phyloP scores from a whole-genome alignment of 2,888 invertebrate genomes.

The Acronicta psi region DNA sequence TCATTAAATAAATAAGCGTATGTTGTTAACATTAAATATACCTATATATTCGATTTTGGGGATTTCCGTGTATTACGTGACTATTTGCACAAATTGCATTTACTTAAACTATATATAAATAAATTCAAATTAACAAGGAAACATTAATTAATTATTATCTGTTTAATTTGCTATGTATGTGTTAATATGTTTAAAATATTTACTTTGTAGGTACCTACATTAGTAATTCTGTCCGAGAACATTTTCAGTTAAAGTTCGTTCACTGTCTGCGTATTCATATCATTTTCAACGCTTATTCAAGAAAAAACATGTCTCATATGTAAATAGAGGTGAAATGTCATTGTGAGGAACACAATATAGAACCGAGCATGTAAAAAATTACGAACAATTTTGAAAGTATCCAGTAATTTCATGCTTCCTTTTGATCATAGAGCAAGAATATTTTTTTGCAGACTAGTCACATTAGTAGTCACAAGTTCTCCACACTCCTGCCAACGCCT shows the following conservation, averaged over 20 bases:
- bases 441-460: not conserved
- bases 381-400: not conserved
- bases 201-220: not conserved
- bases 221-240: not conserved
- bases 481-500: not conserved
- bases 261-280: not conserved
- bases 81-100: conserved; percentile 7
- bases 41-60: conserved; percentile 34
- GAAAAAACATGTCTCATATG: not conserved
- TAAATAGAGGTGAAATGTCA: not conserved
- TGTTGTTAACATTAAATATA: conserved; percentile 6
- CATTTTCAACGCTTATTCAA: not conserved
- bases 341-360: not conserved
- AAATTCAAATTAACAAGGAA: conserved; percentile 6
- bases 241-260: not conserved
- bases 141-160: not conserved
- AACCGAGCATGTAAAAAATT: not conserved
- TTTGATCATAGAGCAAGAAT: not conserved
- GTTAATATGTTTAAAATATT: not conserved
- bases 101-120: conserved; percentile 1
- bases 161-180: not conserved
- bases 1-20: conserved; percentile 32
- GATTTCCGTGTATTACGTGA: conserved; percentile 34
- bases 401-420: not conserved
- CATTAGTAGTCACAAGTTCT: not conserved